Base-by-base conservation (phyloP, 2,888 invertebrate species). In the Limnephilus rhombicus region DNA sequence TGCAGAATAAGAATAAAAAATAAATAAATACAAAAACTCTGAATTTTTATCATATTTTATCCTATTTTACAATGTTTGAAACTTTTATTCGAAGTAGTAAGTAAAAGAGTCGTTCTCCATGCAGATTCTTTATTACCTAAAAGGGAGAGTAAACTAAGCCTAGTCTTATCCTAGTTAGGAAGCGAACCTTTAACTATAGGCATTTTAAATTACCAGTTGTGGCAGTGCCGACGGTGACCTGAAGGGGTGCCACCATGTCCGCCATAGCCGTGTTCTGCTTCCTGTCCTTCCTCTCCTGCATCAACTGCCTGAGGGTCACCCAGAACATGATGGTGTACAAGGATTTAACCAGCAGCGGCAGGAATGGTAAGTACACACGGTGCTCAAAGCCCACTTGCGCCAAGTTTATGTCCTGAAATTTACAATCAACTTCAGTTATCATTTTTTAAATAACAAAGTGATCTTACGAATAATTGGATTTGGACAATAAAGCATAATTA, bases 271-370 rank as follows among this genome's bases (percentile, higher is more conserved):
- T 97, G 34, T 97, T 97, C 94, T 97, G 97, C 68, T 97, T 96
- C 15, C 97, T 96, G 93, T 97, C 97, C 91, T 96, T 96, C 93
- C 97, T 96, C 95, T 99, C 99, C 94, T 98, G 98, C 94, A 98
- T 97, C 95, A 98, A 98, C 95, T 99, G 99, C 18, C 99, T 96
- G 95, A 99, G 96, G 18, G 99, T 99, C 94, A 99, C 97, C 99
- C 99, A 99, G 96, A 99, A 99, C 98, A 99, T 98, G 92, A 98
- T 96, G 89, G 98, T 98, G 95, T 98, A 99, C 91, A 98, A 95
- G 85, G 98, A 98, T 97, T 98, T 98, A 85, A 98, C 97, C 87
- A 98, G 96, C 94, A 99, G 97, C 49, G 98, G 97, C 94, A 97
- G 97, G 94, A 97, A 97, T 3, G 98, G 97, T 94, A 97, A 96